Evolutionary conservation across 1,140 invertebrate species (phyloP).

Genomic region (Ridgeia piscesae): DNA sequence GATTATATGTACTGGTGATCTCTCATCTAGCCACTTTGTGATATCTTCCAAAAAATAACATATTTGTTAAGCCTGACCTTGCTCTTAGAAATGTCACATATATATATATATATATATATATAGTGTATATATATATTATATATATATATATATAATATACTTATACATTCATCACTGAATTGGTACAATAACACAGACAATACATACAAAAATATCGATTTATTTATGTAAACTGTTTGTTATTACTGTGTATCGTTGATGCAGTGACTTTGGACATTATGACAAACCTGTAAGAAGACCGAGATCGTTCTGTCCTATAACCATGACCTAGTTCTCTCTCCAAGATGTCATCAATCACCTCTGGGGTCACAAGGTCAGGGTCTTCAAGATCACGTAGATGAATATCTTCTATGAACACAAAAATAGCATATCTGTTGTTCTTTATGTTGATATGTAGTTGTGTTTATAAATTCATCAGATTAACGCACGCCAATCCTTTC

Average conservation of each 20-base stretch:
- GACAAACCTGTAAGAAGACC: not conserved
- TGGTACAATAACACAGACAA: no score
- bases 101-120: no score
- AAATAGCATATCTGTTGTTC: not conserved
- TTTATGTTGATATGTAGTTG: not conserved
- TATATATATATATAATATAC: no score
- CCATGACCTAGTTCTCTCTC: constrained; percentile 11
- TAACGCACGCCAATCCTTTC: not conserved
- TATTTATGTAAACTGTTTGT: not conserved
- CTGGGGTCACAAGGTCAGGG: constrained; percentile 39
- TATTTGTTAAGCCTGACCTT: no score
- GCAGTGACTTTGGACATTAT: not conserved
- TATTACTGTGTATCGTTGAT: not conserved
- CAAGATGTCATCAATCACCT: constrained; percentile 38
- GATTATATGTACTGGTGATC: no score
- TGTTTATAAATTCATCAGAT: no score
- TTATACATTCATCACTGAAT: no score
- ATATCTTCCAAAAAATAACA: no score
- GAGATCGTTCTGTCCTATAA: not conserved
- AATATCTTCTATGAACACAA: not conserved
- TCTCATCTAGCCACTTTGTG: no score
- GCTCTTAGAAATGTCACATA: no score
- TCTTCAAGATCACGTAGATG: constrained; percentile 30
- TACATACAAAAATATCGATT: no score
- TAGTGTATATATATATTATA: no score